phyloP scores from a whole-genome alignment of 2,113 vertebrate species.

The Condylura cristata region DNA sequence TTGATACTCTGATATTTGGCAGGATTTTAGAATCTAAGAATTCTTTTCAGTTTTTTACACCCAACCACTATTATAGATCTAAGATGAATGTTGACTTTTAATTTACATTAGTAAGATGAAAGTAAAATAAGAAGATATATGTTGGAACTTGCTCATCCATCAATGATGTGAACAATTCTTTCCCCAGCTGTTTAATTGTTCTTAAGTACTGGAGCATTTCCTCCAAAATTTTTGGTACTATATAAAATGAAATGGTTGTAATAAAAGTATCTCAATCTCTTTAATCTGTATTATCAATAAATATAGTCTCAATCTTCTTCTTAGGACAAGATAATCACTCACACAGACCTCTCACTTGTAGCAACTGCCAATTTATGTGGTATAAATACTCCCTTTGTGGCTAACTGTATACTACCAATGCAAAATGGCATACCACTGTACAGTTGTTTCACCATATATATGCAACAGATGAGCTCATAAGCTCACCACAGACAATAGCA shows the following conservation, averaged over 20 bases:
- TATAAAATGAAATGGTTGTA: not conserved
- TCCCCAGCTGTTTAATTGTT: not conserved
- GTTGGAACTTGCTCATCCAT: not conserved
- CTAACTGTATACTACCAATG: not conserved
- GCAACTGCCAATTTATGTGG: not conserved
- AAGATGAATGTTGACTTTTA: not conserved
- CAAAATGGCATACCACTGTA: not conserved
- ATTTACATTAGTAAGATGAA: not conserved
- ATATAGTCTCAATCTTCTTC: not conserved
- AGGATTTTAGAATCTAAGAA: not conserved
- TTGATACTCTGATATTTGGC: not conserved
- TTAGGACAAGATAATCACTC: not conserved
- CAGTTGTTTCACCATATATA: not conserved
- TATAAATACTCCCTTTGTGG: not conserved
- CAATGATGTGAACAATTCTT: not conserved
- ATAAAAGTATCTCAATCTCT: not conserved
- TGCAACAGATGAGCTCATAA: not conserved
- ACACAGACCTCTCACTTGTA: not conserved
- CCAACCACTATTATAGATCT: not conserved
- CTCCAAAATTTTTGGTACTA: not conserved
- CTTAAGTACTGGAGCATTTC: not conserved
- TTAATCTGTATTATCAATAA: not conserved
- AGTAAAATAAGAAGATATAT: not conserved
- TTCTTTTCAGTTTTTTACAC: not conserved
- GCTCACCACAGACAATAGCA: not conserved